A percentile compares a stretch with the other conserved stretches of the same genome.
Evolutionary conservation across 2,888 invertebrate species (phyloP).

Genomic region (Amblyjoppa fuscipennis): DNA sequence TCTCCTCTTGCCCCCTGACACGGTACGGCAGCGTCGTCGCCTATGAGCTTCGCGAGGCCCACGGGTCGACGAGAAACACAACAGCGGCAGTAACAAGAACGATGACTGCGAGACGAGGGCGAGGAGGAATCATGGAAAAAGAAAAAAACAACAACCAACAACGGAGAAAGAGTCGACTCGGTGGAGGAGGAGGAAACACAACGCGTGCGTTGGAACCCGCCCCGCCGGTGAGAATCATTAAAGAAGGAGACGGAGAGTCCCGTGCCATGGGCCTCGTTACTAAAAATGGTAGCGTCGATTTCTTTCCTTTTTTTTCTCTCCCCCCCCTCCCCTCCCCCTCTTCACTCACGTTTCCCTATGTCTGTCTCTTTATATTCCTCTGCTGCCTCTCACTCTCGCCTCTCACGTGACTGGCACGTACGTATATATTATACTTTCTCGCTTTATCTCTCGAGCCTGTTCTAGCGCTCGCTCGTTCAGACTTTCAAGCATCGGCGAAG

Average conservation of each 20-base stretch:
- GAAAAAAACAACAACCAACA: constrained; percentile 10
- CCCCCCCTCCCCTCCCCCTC: constrained; percentile 43
- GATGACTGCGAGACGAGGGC: constrained; percentile 52
- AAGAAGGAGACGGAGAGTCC: constrained; percentile 44
- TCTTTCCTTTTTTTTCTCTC: constrained; percentile 59
- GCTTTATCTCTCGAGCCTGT: background rate
- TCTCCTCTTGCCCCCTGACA: background rate
- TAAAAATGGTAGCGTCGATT: constrained; percentile 71
- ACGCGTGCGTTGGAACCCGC: constrained; percentile 21
- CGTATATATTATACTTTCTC: constrained; percentile 17
- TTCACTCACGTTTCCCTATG: constrained; percentile 36
- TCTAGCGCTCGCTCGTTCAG: constrained; percentile 40
- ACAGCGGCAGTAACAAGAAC: constrained; percentile 55
- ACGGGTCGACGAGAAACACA: constrained; percentile 40
- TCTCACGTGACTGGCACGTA: constrained; percentile 34
- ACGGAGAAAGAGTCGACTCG: constrained; percentile 30
- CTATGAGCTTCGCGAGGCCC: constrained; percentile 57
- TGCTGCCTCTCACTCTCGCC: background rate
- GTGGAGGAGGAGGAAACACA: constrained; percentile 46
- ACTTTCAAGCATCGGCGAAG: constrained; percentile 48
- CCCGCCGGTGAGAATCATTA: constrained; percentile 12
- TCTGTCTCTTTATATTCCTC: constrained; percentile 47
- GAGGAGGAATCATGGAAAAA: constrained; percentile 46
- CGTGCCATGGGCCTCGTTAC: constrained; percentile 63
- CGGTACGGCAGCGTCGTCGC: background rate